Evolutionary conservation across 2,797 vertebrate genomes (phyloP).

Genomic region (Carapus acus): DNA sequence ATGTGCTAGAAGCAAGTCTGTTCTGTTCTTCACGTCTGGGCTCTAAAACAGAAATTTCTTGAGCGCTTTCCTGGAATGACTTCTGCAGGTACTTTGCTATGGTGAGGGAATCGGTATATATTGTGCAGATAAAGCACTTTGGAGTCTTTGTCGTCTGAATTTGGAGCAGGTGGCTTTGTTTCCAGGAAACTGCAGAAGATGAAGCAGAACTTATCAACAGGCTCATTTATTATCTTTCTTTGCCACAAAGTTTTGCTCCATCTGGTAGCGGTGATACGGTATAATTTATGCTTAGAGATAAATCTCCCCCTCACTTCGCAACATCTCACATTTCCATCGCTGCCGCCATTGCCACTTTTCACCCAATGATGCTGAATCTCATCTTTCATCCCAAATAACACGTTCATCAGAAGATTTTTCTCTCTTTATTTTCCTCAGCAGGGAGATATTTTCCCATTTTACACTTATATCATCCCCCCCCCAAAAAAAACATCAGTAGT

Average conservation of each 20-base stretch:
- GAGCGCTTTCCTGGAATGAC: too few species aligned
- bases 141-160: neutral
- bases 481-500: too few species aligned
- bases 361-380: conserved; percentile 23
- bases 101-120: too few species aligned
- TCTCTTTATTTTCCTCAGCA: too few species aligned
- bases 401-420: conserved; percentile 35
- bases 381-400: conserved; percentile 27
- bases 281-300: conserved; percentile 37
- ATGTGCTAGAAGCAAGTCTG: too few species aligned
- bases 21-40: too few species aligned
- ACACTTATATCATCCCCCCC: too few species aligned
- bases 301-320: conserved; percentile 27
- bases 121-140: neutral
- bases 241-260: conserved; percentile 9
- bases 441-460: too few species aligned
- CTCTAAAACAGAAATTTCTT: too few species aligned
- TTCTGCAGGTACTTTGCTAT: too few species aligned
- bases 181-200: conserved; percentile 8
- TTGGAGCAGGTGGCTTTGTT: neutral
- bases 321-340: conserved; percentile 37
- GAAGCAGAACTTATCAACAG: conserved; percentile 13
- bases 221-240: conserved; percentile 18
- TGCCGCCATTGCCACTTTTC: conserved; percentile 37
- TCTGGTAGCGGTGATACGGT: conserved; percentile 28